Conservation (phyloP, 2,113 vertebrate species). For the Ia io region DNA sequence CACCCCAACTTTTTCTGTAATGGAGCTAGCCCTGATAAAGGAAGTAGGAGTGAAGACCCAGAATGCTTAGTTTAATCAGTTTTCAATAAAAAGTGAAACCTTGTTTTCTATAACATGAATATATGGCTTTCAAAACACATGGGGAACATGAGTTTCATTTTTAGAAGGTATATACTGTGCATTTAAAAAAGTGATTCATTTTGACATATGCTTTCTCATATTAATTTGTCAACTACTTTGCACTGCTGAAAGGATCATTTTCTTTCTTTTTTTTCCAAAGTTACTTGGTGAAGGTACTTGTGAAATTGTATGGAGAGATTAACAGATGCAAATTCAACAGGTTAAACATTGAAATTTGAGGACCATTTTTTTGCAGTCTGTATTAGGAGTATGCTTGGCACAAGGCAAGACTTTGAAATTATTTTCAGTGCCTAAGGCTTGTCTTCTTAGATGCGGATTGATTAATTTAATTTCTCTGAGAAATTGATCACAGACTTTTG, state of each 20-base stretch:
- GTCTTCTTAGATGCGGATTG: background rate
- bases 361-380: background rate
- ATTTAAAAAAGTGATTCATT: conserved; percentile 26
- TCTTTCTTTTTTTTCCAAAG: background rate
- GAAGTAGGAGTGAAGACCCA: background rate
- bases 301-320: conserved; percentile 9
- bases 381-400: conserved; percentile 5
- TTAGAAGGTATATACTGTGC: background rate
- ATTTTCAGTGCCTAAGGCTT: conserved; percentile 3
- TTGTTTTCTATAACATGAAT: background rate
- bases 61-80: background rate
- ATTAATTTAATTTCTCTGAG: conserved; percentile 19
- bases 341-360: conserved; percentile 39
- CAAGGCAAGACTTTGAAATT: conserved; percentile 27
- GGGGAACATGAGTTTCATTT: conserved; percentile 7
- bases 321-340: conserved; percentile 5
- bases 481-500: background rate
- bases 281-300: background rate
- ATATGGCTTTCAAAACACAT: background rate
- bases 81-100: conserved; percentile 48
- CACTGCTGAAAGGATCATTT: conserved; percentile 3
- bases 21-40: background rate
- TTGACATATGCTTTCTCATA: background rate
- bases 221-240: background rate
- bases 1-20: background rate